Evolutionary conservation across 1,140 invertebrate species (phyloP), one percentile per base, ranked within the genome.

Genomic region (Rhagoletis pomonella): DNA sequence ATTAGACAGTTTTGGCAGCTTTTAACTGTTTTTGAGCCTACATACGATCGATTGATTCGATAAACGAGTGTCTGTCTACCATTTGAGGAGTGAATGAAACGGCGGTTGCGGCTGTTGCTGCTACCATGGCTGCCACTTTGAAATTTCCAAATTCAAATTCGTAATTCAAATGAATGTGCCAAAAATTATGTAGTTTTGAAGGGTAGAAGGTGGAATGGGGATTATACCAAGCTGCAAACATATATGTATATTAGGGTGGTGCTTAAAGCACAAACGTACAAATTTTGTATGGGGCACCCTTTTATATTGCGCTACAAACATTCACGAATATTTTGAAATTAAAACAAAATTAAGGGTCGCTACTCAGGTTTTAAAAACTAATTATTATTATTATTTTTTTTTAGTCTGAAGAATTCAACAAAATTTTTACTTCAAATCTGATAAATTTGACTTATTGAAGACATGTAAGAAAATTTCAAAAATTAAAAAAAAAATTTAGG

Each of bases 1-100:
- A 81, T 81, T 81, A 81, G 73, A 81, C 73, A 81, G 47, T 81
- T 81, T 81, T 81, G 73, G 47, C 73, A 81, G 73, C 47, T 81
- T 81, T 81, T 81, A 81, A 81, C 73, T 81, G 73, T 81, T 81
- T 81, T 50, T 29, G 47, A 55, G 73, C 73, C 73, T 81, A 81
- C 73, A 81, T 81, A n/a, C 44, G 73, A 81, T 81, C 73, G 47
- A 81, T 81, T 81, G 47, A 81, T 55, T 55, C 47, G 73, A 81
- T 81, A 81, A 7, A 81, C 50, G 47, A 55, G 12, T 47, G 69
- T 39, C 67, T 81, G 50, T 29, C 44, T 4, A 7, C 73, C 73
- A 81, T 81, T 81, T 81, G 73, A 12, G 17, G 73, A 81, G 73
- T 55, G 50, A 55, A 81, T 29, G 73, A 81, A 55, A 81, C 47